Conservation (phyloP, 1,140 invertebrate genomes). For the Pseudobourletiella spinata region DNA sequence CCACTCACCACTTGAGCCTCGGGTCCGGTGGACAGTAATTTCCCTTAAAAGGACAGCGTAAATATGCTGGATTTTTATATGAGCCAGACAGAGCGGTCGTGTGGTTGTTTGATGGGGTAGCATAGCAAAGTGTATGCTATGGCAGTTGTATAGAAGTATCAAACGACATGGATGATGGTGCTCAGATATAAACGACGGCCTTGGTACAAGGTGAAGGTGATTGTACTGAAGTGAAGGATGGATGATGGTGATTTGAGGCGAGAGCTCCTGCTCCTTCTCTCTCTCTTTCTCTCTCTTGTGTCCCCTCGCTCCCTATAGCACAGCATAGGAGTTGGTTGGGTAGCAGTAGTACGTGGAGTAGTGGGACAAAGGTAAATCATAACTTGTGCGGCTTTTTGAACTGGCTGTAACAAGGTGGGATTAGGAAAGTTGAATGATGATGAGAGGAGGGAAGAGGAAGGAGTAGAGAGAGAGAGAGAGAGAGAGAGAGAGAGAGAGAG, state of each 20-base stretch:
- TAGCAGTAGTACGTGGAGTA: no score
- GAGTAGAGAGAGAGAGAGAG: no score
- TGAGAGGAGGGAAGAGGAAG: no score
- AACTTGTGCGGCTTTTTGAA: not conserved
- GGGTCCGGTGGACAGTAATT: not conserved
- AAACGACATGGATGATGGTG: not conserved
- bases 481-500: no score
- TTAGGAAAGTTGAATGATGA: no score
- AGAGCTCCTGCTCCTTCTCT: no score
- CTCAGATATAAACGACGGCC: slow-evolving; percentile 15
- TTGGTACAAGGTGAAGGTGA: slow-evolving; percentile 28
- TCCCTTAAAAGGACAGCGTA: not conserved
- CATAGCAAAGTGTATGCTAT: not conserved
- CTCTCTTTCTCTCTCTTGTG: not conserved
- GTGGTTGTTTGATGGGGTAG: not conserved
- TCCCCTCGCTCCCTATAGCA: not conserved
- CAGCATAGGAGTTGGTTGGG: no score
- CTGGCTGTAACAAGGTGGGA: no score
- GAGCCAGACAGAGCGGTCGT: no score
- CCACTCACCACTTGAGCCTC: no score
- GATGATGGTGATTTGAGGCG: no score
- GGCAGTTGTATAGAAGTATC: no score
- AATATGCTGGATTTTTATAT: not conserved
- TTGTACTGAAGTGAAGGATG: not conserved
- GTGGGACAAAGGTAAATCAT: not conserved